Evolutionary conservation across 1,140 invertebrate genomes (phyloP), one percentile per base, ranked within the genome.

Genomic region (Pseudachorutes palmiensis): DNA sequence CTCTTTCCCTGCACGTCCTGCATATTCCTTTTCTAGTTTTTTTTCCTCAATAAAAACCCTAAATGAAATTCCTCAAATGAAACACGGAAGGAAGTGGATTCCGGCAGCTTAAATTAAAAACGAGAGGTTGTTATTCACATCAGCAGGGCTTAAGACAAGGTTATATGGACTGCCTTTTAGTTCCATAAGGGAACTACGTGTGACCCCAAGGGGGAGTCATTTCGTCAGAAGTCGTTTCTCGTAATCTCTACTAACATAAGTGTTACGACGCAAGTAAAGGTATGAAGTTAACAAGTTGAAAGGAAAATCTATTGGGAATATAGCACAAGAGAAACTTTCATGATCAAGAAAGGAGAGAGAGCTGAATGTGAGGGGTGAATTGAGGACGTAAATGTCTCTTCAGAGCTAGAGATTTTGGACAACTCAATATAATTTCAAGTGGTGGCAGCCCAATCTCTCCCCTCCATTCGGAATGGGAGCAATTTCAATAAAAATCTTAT

Each of bases 401-500:
- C 5, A 29, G 3, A 22, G 51, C 12, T 5, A 9, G 14, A 24
- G 12, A 29, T 12, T 32, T 60, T 60, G 24, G 31, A 32, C 26
- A 60, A 60, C 26, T 60, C 30, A 60, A 60, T 60, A 60, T 60
- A 32, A 28, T 28, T 60, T 60, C 24, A 29, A 30, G 2, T 29
- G 36, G 36, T 9, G 36, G 36, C n/a, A n/a, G 9, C 51, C 51
- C 14, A 55, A 55, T 55, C 51, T 55, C 51, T 24, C 51, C 24
- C 51, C 24, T 22, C 51, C 24, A 14, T 22, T 55, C 9, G 51
- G 24, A 55, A 55, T 55, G 51, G 51, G 51, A 55, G 51, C 51
- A 55, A 55, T 60, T 60, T 60, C 58, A 60, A 60, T 60, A 60
- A 60, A 60, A 60, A 60, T 60, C 58, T 60, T 28, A 55, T n/a